Percentiles rank a stretch among this genome's conserved stretches.
Conservation (phyloP, 1,140 invertebrate species). For the Halesus radiatus region DNA sequence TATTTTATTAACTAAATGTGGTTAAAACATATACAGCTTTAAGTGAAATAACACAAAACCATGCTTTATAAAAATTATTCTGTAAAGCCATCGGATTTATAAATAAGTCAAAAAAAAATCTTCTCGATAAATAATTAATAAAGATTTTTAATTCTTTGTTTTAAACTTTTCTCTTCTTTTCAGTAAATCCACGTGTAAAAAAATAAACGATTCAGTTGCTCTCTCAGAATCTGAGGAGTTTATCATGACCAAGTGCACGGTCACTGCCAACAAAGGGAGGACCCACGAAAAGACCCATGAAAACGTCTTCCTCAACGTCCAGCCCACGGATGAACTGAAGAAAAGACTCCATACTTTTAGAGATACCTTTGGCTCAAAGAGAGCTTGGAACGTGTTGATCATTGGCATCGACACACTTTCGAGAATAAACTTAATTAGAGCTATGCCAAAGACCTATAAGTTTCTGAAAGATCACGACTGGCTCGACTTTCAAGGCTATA, state of each 20-base stretch:
- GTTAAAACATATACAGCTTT: too few relatives aligned
- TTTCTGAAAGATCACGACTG: constrained; percentile 74
- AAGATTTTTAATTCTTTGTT: too few relatives aligned
- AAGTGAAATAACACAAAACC: too few relatives aligned
- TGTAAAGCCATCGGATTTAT: too few relatives aligned
- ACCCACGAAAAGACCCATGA: constrained; percentile 61
- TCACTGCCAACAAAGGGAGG: constrained; percentile 58
- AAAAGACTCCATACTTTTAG: constrained; percentile 54
- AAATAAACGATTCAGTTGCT: constrained; percentile 60
- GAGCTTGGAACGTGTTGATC: constrained; percentile 76
- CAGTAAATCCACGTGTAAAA: constrained; percentile 60
- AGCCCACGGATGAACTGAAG: constrained; percentile 52
- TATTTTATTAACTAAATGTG: too few relatives aligned
- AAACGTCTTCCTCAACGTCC: constrained; percentile 61
- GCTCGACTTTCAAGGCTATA: constrained; percentile 69
- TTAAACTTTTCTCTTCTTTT: constrained; percentile 27
- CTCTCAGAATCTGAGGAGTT: constrained; percentile 66
- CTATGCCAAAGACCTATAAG: constrained; percentile 80
- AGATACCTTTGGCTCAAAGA: constrained; percentile 56
- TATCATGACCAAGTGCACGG: constrained; percentile 69
- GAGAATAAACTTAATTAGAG: constrained; percentile 80
- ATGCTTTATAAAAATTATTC: too few relatives aligned
- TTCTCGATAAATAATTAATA: too few relatives aligned
- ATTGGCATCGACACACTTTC: constrained; percentile 89
- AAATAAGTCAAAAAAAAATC: too few relatives aligned